Percentiles rank a stretch among this genome's conserved stretches.
Evolutionary conservation across 2,113 vertebrate genomes (phyloP).

Genomic region (Apteryx owenii): DNA sequence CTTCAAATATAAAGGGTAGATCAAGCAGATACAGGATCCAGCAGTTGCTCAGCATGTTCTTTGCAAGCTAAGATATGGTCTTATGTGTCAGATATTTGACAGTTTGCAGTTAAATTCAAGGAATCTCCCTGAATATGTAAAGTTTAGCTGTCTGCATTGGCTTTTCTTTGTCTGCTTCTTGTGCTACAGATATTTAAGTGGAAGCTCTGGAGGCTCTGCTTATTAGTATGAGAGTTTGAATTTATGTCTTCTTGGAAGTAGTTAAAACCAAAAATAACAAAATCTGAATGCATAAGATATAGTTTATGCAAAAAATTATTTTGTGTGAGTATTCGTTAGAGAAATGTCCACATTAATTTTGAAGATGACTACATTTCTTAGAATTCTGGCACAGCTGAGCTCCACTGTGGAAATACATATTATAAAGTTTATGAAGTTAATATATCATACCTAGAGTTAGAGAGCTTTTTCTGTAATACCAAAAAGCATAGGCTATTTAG

Average conservation of each 20-base stretch:
- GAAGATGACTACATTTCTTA: not conserved
- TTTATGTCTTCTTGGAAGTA: not conserved
- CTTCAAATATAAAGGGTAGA: not conserved
- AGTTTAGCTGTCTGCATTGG: not conserved
- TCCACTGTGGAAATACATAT: not conserved
- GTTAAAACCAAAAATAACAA: not conserved
- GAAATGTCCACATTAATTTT: not conserved
- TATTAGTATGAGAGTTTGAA: not conserved
- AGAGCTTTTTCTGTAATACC: not conserved
- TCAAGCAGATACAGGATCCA: not conserved
- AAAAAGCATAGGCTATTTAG: not conserved
- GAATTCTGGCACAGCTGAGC: not conserved
- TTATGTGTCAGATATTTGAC: not conserved
- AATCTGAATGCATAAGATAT: not conserved
- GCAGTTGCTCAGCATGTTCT: not conserved
- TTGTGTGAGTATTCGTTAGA: not conserved
- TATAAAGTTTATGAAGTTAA: not conserved
- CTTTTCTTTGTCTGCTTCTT: not conserved
- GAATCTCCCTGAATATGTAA: not conserved
- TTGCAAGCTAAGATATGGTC: not conserved
- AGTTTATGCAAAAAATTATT: not conserved
- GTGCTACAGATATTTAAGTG: not conserved
- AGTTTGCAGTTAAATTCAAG: not conserved
- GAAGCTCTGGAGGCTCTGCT: not conserved
- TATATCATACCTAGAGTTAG: not conserved